phyloP scores from a whole-genome alignment of 2,797 vertebrate species.

The Eremophila alpestris region DNA sequence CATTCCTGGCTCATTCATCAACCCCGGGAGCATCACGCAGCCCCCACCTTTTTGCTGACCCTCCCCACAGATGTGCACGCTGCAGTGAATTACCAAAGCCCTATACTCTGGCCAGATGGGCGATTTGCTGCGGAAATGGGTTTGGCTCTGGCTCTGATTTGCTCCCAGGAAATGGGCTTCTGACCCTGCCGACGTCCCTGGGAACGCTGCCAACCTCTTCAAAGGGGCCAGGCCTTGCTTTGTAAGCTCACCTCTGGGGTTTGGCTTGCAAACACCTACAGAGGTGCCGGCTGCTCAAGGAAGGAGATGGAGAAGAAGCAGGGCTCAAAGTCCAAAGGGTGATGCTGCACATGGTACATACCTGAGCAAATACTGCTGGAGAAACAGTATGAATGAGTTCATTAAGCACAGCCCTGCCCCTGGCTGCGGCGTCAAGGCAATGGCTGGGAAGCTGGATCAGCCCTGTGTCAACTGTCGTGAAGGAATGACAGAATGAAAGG shows the following conservation, averaged over 20 bases:
- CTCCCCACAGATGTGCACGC: neutral
- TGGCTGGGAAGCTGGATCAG: neutral
- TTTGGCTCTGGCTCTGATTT: neutral
- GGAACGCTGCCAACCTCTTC: neutral
- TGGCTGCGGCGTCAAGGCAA: neutral
- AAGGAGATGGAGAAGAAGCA: neutral
- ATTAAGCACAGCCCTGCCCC: neutral
- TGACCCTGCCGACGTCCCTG: neutral
- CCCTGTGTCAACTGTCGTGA: neutral
- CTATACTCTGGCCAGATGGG: neutral
- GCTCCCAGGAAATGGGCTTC: neutral
- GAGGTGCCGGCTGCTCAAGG: neutral
- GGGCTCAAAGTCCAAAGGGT: neutral
- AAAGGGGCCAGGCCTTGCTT: neutral
- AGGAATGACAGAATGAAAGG: neutral
- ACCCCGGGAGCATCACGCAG: accelerated
- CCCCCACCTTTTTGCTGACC: neutral
- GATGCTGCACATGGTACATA: neutral
- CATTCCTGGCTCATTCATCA: neutral
- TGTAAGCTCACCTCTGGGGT: neutral
- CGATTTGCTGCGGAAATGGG: slow-evolving; percentile 1
- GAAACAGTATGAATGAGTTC: neutral
- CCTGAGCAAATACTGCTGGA: neutral
- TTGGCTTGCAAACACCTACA: neutral
- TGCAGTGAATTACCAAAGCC: neutral